Evolutionary conservation across 2,113 vertebrate species (phyloP).

Genomic region (Martes martes): DNA sequence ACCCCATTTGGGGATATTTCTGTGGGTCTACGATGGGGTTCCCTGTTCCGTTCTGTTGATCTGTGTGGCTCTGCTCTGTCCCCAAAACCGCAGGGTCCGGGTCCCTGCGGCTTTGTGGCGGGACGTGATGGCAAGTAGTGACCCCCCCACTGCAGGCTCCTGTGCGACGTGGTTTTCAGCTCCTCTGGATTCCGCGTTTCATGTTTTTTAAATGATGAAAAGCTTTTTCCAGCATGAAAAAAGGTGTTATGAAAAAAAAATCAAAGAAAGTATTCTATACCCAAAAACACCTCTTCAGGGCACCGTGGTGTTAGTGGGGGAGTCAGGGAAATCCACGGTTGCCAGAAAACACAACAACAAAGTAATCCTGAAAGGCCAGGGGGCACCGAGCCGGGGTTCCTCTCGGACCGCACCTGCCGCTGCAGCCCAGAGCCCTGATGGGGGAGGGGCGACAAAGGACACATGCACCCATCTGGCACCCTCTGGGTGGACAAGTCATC

Average conservation of each 20-base stretch:
- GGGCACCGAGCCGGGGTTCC: background rate
- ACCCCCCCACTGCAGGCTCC: background rate
- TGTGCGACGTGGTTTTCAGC: background rate
- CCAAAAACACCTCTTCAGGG: background rate
- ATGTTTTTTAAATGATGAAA: background rate
- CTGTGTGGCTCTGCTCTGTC: rapidly evolving
- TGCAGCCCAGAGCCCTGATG: background rate
- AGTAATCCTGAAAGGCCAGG: background rate
- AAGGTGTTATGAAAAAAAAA: background rate
- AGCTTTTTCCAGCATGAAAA: background rate
- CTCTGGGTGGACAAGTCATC: rapidly evolving
- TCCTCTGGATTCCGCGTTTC: background rate
- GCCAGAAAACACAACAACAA: rapidly evolving
- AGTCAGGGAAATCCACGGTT: background rate
- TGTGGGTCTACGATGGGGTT: rapidly evolving
- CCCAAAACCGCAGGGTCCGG: rapidly evolving
- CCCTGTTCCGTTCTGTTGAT: rapidly evolving
- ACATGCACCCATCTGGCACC: rapidly evolving
- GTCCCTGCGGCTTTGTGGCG: rapidly evolving
- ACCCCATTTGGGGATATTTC: rapidly evolving
- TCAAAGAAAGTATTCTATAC: background rate
- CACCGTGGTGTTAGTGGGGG: background rate
- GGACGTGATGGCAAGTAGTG: rapidly evolving
- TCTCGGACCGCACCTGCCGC: rapidly evolving
- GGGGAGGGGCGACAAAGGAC: background rate